phyloP scores from a whole-genome alignment of 2,113 vertebrate species.

The Lophura nycthemera region DNA sequence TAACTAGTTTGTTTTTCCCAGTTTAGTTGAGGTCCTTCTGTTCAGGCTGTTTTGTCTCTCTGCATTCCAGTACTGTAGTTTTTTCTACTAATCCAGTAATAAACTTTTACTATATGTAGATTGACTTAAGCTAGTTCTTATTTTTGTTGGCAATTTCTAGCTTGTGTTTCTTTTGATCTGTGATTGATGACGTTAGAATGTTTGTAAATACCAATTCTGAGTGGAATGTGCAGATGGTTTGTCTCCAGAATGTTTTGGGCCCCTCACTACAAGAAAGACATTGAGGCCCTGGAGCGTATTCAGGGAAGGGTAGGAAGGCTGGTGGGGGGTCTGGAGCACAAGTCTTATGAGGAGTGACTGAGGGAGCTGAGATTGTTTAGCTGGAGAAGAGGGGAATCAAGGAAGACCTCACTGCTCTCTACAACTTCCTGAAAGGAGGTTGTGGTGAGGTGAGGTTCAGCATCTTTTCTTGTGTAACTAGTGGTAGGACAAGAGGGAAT shows the following conservation, averaged over 20 bases:
- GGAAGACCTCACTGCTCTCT: too few relatives aligned
- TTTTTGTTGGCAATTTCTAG: background rate
- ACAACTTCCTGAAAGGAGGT: too few relatives aligned
- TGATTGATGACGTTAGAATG: background rate
- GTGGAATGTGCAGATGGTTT: background rate
- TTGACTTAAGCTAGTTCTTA: background rate
- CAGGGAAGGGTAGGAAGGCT: too few relatives aligned
- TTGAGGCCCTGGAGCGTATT: too few relatives aligned
- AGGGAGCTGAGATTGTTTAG: too few relatives aligned
- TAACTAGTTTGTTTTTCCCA: background rate
- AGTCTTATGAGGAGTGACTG: too few relatives aligned
- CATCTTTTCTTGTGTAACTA: too few relatives aligned
- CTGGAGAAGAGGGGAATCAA: too few relatives aligned
- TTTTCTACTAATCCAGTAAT: background rate
- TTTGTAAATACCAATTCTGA: background rate
- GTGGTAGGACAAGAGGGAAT: too few relatives aligned
- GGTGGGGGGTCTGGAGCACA: too few relatives aligned
- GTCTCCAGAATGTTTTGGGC: background rate
- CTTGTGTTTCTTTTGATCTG: background rate
- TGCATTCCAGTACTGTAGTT: background rate
- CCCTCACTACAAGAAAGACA: too few relatives aligned
- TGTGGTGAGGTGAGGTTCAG: too few relatives aligned
- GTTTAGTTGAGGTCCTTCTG: background rate
- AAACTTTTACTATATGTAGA: background rate
- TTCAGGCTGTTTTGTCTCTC: background rate